Percentiles rank a stretch among this genome's conserved stretches.
These are phyloP conservation scores for Podotricha telesiphe DNA, from an alignment of 2,888 invertebrate species.

Conservation along the genomic window DNA sequence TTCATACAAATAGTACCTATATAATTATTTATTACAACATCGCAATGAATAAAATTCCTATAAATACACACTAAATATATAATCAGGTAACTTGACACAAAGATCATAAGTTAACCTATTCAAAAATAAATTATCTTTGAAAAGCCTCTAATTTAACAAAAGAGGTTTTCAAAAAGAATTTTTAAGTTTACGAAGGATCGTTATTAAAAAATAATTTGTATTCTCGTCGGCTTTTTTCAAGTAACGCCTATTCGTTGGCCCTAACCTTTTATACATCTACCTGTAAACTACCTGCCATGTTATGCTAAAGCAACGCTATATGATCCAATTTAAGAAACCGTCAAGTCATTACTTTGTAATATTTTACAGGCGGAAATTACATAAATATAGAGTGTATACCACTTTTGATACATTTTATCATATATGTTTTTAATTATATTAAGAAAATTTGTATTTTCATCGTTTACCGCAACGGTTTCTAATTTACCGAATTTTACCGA, in stretches of 20 bases:
- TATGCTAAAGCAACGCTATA: conserved; percentile 30
- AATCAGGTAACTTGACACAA: too few species aligned
- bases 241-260: background rate
- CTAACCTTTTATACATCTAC: conserved; percentile 41
- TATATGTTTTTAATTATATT: background rate
- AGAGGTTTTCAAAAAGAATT: background rate
- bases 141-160: background rate
- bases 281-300: conserved; percentile 53
- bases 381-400: background rate
- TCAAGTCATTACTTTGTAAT: background rate
- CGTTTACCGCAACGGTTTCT: background rate
- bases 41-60: too few species aligned
- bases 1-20: too few species aligned
- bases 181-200: background rate
- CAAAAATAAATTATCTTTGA: too few species aligned
- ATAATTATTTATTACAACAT: too few species aligned
- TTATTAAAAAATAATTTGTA: conserved; percentile 20
- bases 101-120: too few species aligned
- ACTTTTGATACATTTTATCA: background rate
- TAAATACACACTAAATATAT: too few species aligned
- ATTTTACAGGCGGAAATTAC: background rate
- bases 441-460: background rate
- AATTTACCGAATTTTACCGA: too few species aligned
- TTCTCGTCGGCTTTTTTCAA: conserved; percentile 11
- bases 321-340: background rate